phyloP scores from a whole-genome alignment of 2,113 vertebrate species.

The Callorhinus ursinus region DNA sequence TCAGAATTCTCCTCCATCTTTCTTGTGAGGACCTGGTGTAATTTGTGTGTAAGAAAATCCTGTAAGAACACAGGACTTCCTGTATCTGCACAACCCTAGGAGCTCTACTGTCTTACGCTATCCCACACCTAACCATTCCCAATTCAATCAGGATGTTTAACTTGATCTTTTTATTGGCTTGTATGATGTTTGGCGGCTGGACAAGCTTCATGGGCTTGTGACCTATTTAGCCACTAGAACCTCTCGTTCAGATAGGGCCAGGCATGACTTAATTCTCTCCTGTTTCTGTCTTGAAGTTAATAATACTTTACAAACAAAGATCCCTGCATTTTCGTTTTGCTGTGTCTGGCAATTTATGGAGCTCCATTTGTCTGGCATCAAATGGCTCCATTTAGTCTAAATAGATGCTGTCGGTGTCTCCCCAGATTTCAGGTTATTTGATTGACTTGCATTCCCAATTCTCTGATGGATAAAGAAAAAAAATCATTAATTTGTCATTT shows the following conservation, averaged over 20 bases:
- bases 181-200: background rate
- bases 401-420: no score
- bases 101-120: no score
- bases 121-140: background rate
- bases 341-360: no score
- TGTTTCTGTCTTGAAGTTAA: no score
- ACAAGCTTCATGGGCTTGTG: rapidly evolving
- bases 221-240: rapidly evolving
- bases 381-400: rapidly evolving
- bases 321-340: background rate
- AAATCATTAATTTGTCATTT: background rate
- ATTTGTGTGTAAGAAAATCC: background rate
- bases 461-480: background rate
- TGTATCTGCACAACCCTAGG: rapidly evolving
- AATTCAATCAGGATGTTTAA: no score
- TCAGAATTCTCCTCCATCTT: background rate
- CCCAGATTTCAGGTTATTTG: no score
- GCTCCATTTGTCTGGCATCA: background rate
- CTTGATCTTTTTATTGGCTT: background rate
- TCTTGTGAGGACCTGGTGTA: background rate
- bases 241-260: no score
- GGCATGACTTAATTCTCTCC: background rate
- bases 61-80: rapidly evolving
- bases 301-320: background rate
- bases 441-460: background rate